Base-by-base conservation (phyloP, 1,140 invertebrate species). In the Achatina immaculata region DNA sequence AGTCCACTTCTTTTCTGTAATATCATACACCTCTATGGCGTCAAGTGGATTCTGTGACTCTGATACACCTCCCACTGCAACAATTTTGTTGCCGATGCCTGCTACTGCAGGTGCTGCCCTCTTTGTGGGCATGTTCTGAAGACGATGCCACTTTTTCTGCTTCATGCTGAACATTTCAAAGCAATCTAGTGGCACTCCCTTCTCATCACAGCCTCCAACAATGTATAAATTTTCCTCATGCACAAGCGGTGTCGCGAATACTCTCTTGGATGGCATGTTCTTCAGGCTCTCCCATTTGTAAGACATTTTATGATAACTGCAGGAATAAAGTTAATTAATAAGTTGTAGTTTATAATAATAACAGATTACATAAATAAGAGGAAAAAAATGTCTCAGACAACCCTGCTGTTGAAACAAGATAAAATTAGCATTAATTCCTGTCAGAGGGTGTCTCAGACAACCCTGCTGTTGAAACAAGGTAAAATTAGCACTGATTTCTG, bases 151-250 rank as follows among this genome's bases (percentile, higher is more conserved):
- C 69, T 87, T 88, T 43, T 88, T 87, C 71, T 86, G 86, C 43
- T 81, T 83, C 31, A 82, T 80, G 66, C 88, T 83, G 81, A 87
- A 91, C 79, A 85, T 83, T 81, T 91, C 90, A 81, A 88, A 86
- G 40, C 78, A 83, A 65, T 88, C 84, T 6, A 91, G 62, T 31
- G 90, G 90, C 28, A 82, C 81, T 34, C 90, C 90, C 58, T 81
- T 84, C 36, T 88, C 83, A 81, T 91, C 90, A 86, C 90, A 90
- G n/a, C 90, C 90, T 31, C 90, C 90, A 34, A 91, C 81, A 2
- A 88, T 84, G 73, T 90, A 91, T 6, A 91, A 48, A 7, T 83
- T 80, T 21, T 85, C 86, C 14, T 85, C 83, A 69, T 86, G 69
- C 14, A 88, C 55, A 14, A 89, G 81, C 16, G 89, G 82, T 34